Evolutionary conservation across 2,797 vertebrate genomes (phyloP).

Genomic region (Gymnothorax reevesii): DNA sequence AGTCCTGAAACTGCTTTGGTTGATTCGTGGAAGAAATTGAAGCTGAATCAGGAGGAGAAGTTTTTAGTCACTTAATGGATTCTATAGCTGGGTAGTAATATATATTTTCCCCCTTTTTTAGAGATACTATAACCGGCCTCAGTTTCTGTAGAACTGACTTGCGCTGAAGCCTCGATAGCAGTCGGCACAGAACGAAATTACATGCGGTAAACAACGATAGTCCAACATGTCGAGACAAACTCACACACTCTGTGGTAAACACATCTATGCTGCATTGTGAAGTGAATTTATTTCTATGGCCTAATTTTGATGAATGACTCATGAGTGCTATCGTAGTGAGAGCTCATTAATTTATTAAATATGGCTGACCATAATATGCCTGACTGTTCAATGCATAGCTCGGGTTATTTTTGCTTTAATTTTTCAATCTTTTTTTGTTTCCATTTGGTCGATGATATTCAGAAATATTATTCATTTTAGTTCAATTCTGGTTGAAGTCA

Average conservation of each 20-base stretch:
- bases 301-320: not conserved
- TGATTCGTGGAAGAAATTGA: not conserved
- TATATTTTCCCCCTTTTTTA: not conserved
- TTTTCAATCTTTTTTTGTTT: not conserved
- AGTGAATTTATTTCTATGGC: not conserved
- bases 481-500: not conserved
- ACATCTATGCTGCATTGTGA: not conserved
- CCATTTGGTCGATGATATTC: not conserved
- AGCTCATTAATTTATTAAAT: not conserved
- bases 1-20: not conserved
- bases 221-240: not conserved
- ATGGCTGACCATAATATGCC: not conserved
- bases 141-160: not conserved
- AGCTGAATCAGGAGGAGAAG: not conserved
- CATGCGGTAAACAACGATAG: too few relatives aligned
- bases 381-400: not conserved
- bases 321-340: not conserved
- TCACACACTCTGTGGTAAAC: not conserved
- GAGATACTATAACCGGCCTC: not conserved
- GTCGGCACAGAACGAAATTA: not conserved
- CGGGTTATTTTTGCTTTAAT: not conserved
- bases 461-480: not conserved
- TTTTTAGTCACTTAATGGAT: not conserved
- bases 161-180: not conserved
- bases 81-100: not conserved